Evolutionary conservation across 2,888 invertebrate genomes (phyloP).

Genomic region (Archips xylosteana): DNA sequence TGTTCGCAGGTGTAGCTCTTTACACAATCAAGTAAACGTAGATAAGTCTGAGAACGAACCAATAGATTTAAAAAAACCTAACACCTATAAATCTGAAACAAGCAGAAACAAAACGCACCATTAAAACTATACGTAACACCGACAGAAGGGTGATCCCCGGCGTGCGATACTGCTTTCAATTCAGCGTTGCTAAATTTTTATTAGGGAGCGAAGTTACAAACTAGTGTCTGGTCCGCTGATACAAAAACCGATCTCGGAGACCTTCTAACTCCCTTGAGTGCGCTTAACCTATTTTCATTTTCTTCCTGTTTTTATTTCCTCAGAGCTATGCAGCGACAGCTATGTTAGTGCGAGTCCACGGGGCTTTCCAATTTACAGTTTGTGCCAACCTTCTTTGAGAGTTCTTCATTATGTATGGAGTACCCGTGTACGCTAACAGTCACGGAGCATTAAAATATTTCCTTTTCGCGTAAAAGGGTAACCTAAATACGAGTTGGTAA

Average conservation of each 20-base stretch:
- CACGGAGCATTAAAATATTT: constrained; percentile 21
- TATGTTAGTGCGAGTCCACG: constrained; percentile 53
- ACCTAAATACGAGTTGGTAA: neutral
- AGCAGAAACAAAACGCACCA: constrained; percentile 25
- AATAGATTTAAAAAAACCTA: constrained; percentile 4
- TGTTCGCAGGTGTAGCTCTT: neutral
- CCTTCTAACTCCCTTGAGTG: constrained; percentile 62
- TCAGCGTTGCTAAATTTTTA: constrained; percentile 62
- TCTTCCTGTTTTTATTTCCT: constrained; percentile 68
- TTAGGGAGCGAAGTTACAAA: constrained; percentile 54
- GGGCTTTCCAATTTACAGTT: constrained; percentile 70
- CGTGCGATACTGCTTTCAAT: constrained; percentile 52
- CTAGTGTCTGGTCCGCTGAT: constrained; percentile 53
- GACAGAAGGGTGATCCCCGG: constrained; percentile 36
- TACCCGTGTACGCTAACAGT: neutral
- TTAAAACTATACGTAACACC: constrained; percentile 37
- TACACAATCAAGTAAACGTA: neutral
- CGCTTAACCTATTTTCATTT: constrained; percentile 78
- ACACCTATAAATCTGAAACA: constrained; percentile 13
- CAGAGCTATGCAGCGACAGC: constrained; percentile 55
- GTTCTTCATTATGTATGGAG: constrained; percentile 31
- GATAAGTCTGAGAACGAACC: neutral
- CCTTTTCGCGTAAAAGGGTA: neutral
- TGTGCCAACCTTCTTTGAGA: constrained; percentile 34
- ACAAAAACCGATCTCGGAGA: constrained; percentile 64